A percentile compares a stretch with the other conserved stretches of the same genome.
Evolutionary conservation across 2,797 vertebrate species (phyloP).

Genomic region (Ataeniobius toweri): DNA sequence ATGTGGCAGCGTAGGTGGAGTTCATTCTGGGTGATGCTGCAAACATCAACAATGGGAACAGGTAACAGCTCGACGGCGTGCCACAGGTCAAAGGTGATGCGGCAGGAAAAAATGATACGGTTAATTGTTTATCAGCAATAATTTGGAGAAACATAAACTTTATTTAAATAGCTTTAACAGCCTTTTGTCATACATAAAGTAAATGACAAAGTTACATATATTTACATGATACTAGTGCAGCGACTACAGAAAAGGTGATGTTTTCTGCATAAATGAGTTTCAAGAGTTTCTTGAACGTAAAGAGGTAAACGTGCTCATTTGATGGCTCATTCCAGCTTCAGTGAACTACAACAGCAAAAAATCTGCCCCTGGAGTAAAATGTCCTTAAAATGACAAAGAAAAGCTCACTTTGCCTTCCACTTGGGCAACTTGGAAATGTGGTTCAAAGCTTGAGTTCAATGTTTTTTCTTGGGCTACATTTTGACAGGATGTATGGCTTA

Average conservation of each 20-base stretch:
- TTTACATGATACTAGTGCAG: background rate
- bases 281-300: background rate
- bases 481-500: background rate
- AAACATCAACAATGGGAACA: conserved; percentile 60
- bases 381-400: background rate
- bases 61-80: conserved; percentile 45
- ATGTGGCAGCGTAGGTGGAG: conserved; percentile 60
- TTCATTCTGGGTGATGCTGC: conserved; percentile 58
- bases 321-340: background rate
- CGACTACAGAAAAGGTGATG: background rate
- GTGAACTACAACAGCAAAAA: background rate
- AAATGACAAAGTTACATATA: background rate
- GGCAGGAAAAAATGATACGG: conserved; percentile 23
- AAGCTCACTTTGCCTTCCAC: background rate
- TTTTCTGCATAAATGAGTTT: too few species aligned
- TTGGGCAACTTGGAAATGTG: background rate
- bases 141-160: conserved; percentile 23
- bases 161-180: conserved; percentile 11
- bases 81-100: conserved; percentile 46
- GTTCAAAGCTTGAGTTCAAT: background rate
- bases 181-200: background rate
- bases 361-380: background rate
- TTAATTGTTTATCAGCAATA: conserved; percentile 63
- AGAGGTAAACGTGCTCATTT: background rate
- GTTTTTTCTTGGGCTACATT: background rate